These are phyloP conservation scores for Rhyacophila evoluta DNA, from an alignment of 2,888 invertebrate species.

Conservation along the genomic window DNA sequence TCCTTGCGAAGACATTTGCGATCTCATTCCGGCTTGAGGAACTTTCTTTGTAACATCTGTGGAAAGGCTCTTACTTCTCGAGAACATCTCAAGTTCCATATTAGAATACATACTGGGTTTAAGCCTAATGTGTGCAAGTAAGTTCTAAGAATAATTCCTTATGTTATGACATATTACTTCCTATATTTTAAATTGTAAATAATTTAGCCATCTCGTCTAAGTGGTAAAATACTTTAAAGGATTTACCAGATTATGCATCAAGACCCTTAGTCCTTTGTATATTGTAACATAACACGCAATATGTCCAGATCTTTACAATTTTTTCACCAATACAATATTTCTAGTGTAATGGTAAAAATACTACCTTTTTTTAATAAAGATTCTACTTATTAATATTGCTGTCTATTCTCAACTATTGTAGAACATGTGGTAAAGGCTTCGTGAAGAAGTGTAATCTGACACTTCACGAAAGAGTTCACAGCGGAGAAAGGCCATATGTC, in stretches of 20 bases:
- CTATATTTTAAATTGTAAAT: too few species aligned
- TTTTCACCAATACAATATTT: too few species aligned
- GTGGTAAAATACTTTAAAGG: too few species aligned
- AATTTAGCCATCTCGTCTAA: too few species aligned
- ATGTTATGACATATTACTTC: too few species aligned
- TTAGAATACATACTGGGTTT: slow-evolving; percentile 73
- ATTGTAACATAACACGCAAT: too few species aligned
- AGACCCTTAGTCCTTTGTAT: too few species aligned
- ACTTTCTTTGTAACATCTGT: slow-evolving; percentile 73
- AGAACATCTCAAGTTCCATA: slow-evolving; percentile 73
- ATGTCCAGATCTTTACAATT: too few species aligned
- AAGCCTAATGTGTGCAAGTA: slow-evolving; percentile 73
- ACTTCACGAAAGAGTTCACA: slow-evolving; percentile 73
- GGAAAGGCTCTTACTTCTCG: slow-evolving; percentile 72
- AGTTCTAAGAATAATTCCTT: slow-evolving; percentile 46
- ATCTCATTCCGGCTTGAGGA: slow-evolving; percentile 67
- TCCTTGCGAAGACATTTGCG: slow-evolving; percentile 66
- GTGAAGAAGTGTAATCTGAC: slow-evolving; percentile 73
- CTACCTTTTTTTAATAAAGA: slow-evolving; percentile 17
- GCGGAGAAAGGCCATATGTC: slow-evolving; percentile 73
- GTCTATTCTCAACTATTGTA: slow-evolving; percentile 54
- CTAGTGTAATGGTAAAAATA: too few species aligned
- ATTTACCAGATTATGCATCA: too few species aligned
- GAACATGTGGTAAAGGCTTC: slow-evolving; percentile 70
- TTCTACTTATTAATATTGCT: neutral